phyloP scores from a whole-genome alignment of 2,113 vertebrate genomes.

The Gallinago jamesoni region DNA sequence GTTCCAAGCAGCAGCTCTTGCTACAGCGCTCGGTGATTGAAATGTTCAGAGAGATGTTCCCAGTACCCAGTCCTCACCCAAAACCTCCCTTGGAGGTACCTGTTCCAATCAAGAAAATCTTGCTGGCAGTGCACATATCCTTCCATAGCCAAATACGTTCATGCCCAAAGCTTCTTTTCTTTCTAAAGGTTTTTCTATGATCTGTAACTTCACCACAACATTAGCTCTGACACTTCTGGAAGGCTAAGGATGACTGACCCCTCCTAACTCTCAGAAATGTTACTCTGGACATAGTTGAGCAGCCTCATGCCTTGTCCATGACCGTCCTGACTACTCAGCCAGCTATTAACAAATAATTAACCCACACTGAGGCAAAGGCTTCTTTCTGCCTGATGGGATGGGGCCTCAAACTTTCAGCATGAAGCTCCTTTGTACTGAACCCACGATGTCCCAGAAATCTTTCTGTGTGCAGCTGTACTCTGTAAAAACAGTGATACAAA shows the following conservation, averaged over 20 bases:
- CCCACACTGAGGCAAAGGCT: not conserved
- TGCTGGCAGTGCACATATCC: not conserved
- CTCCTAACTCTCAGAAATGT: not conserved
- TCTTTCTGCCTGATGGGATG: not conserved
- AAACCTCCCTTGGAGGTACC: not conserved
- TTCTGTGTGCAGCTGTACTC: not conserved
- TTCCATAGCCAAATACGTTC: not conserved
- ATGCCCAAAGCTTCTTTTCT: not conserved
- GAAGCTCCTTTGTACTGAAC: not conserved
- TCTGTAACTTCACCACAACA: not conserved
- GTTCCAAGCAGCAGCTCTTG: not conserved
- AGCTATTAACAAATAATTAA: slow-evolving; percentile 17
- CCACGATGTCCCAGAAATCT: not conserved
- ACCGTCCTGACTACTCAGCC: not conserved
- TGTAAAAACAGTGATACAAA: not conserved
- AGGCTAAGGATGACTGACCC: not conserved
- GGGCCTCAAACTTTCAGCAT: not conserved
- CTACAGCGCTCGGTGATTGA: no score
- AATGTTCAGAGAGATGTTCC: not conserved
- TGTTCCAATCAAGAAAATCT: not conserved
- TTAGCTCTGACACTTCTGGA: not conserved
- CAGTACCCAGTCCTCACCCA: not conserved
- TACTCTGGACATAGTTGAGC: not conserved
- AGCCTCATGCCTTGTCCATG: not conserved
- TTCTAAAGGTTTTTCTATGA: not conserved